phyloP scores from a whole-genome alignment of 2,888 invertebrate genomes.

The Drosophila borborema region DNA sequence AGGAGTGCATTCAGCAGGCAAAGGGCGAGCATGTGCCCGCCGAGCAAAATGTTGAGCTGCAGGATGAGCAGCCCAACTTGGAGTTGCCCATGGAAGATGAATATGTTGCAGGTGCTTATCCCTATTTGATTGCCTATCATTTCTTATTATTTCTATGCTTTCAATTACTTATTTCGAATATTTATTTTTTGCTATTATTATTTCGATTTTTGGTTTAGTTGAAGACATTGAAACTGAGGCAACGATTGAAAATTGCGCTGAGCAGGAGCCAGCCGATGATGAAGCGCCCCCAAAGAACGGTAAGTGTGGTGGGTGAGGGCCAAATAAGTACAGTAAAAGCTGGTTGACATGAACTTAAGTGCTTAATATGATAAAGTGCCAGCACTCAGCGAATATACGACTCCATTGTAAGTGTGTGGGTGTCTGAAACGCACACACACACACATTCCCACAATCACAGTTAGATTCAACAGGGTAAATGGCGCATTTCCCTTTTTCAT shows the following conservation, averaged over 20 bases:
- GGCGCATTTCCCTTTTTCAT: constrained; percentile 81
- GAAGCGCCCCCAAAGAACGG: constrained; percentile 78
- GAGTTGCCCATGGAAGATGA: constrained; percentile 64
- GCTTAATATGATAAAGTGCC: constrained; percentile 82
- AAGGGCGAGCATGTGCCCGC: constrained; percentile 84
- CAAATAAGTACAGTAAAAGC: constrained; percentile 27
- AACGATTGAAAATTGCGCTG: constrained; percentile 56
- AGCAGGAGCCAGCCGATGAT: constrained; percentile 60
- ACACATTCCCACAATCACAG: constrained; percentile 11
- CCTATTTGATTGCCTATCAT: not conserved
- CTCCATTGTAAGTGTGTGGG: constrained; percentile 21
- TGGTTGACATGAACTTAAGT: constrained; percentile 74
- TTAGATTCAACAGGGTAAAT: constrained; percentile 60
- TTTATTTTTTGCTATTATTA: constrained; percentile 31
- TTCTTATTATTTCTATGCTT: constrained; percentile 39
- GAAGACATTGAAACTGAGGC: constrained; percentile 69
- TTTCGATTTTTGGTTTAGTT: constrained; percentile 60
- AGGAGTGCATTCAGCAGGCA: constrained; percentile 88
- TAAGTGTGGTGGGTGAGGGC: constrained; percentile 64
- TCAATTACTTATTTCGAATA: constrained; percentile 36
- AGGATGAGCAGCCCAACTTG: constrained; percentile 81
- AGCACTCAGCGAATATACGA: constrained; percentile 56
- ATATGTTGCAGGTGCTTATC: constrained; percentile 72
- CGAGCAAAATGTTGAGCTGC: constrained; percentile 84
- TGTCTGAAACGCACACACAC: constrained; percentile 33